phyloP scores from a whole-genome alignment of 2,797 vertebrate genomes.

The Onychomys arenicola region DNA sequence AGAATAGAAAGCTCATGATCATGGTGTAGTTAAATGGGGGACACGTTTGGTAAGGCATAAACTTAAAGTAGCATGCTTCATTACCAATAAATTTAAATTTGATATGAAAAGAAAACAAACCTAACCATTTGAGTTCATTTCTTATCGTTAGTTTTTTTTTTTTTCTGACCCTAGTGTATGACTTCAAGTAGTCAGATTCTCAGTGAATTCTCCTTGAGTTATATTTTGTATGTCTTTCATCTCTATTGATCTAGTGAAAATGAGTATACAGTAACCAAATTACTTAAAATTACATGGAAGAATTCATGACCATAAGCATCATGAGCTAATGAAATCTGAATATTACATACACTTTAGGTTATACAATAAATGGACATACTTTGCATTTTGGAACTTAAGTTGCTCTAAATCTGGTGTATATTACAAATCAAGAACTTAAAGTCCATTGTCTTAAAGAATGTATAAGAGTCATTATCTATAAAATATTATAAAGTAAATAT shows the following conservation, averaged over 20 bases:
- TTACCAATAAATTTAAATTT: conserved; percentile 8
- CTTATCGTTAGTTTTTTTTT: neutral
- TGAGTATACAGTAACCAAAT: neutral
- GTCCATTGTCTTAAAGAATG: neutral
- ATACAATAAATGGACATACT: neutral
- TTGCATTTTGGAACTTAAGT: neutral
- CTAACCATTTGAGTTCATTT: neutral
- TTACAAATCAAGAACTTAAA: neutral
- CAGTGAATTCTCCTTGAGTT: neutral
- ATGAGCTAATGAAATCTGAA: conserved; percentile 6
- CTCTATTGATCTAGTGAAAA: conserved; percentile 2
- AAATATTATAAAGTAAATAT: conserved; percentile 34
- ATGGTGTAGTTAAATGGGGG: neutral
- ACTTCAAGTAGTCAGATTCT: neutral
- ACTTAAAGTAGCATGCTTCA: neutral
- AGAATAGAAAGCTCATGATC: neutral
- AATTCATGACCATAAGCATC: neutral
- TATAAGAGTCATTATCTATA: neutral
- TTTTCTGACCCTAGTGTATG: neutral
- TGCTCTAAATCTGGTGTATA: neutral
- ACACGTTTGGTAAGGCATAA: neutral
- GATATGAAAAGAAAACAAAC: conserved; percentile 4
- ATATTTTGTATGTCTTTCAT: neutral
- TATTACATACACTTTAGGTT: neutral
- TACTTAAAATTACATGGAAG: neutral